Conservation (phyloP, 2,888 invertebrate species). For the Drosophila kanekoi region DNA sequence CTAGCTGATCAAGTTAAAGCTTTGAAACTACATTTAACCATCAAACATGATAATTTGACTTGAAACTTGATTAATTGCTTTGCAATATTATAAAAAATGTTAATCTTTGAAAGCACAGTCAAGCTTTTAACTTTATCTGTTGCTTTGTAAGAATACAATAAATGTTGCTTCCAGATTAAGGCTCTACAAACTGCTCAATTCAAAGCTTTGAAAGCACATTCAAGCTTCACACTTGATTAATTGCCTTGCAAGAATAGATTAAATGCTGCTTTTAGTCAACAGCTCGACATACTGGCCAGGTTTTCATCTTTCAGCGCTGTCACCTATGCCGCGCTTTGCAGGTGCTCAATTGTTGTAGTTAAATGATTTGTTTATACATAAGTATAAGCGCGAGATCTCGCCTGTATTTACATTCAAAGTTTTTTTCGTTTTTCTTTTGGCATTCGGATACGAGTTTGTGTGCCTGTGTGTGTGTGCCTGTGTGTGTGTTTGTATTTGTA, state of each 20-base stretch:
- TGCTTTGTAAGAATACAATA: too few relatives aligned
- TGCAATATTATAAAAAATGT: too few relatives aligned
- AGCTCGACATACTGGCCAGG: not conserved
- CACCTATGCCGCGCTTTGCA: conserved; percentile 25
- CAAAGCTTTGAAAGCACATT: not conserved
- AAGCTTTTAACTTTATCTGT: too few relatives aligned
- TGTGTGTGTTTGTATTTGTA: conserved; percentile 28
- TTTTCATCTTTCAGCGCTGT: not conserved
- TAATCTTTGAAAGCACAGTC: too few relatives aligned
- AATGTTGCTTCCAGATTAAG: too few relatives aligned
- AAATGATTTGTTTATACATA: conserved; percentile 26
- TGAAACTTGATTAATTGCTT: too few relatives aligned
- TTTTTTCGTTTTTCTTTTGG: not conserved
- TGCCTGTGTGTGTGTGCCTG: too few relatives aligned
- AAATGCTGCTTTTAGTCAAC: not conserved
- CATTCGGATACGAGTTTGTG: not conserved
- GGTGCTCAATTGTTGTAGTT: not conserved
- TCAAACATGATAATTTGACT: too few relatives aligned
- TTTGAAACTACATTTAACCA: too few relatives aligned
- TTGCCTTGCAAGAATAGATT: too few relatives aligned
- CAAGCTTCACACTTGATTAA: not conserved
- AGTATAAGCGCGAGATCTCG: not conserved
- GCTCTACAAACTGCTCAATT: too few relatives aligned
- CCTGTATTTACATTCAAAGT: conserved; percentile 10
- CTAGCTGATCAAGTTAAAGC: too few relatives aligned